phyloP scores from a whole-genome alignment of 2,113 vertebrate genomes.

The Toxostoma redivivum region DNA sequence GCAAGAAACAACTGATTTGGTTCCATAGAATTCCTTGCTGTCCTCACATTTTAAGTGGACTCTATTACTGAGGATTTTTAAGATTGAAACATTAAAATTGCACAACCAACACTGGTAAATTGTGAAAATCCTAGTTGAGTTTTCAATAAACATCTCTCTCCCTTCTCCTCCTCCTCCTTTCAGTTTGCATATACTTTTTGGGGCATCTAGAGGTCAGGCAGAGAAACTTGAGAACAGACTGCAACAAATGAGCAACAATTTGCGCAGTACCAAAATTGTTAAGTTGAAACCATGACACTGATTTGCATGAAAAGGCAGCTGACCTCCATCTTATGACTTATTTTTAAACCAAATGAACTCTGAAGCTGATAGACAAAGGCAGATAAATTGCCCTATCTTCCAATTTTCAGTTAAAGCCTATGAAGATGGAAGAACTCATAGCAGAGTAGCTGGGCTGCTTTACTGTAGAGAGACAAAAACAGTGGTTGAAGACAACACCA shows the following conservation, averaged over 20 bases:
- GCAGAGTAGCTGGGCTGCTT: neutral
- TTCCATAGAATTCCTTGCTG: neutral
- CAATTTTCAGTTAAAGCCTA: neutral
- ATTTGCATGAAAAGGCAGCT: constrained; percentile 47
- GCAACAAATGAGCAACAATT: constrained; percentile 22
- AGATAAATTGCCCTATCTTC: neutral
- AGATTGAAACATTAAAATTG: neutral
- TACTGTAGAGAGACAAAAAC: neutral
- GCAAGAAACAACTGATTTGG: neutral
- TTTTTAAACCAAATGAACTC: constrained; percentile 32
- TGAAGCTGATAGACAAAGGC: neutral
- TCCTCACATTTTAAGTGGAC: neutral
- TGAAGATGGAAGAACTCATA: neutral
- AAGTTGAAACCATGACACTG: neutral
- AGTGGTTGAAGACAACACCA: neutral
- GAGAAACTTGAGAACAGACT: constrained; percentile 36
- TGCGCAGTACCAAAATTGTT: constrained; percentile 4
- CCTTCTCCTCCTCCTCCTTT: neutral
- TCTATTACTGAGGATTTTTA: neutral
- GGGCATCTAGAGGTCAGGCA: neutral
- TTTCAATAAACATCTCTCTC: neutral
- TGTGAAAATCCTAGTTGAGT: neutral
- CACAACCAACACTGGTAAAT: neutral
- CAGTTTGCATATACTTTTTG: neutral
- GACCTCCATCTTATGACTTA: constrained; percentile 20